These are phyloP conservation scores for Tetropium fuscum DNA, from an alignment of 2,888 invertebrate genomes.

Conservation along the genomic window DNA sequence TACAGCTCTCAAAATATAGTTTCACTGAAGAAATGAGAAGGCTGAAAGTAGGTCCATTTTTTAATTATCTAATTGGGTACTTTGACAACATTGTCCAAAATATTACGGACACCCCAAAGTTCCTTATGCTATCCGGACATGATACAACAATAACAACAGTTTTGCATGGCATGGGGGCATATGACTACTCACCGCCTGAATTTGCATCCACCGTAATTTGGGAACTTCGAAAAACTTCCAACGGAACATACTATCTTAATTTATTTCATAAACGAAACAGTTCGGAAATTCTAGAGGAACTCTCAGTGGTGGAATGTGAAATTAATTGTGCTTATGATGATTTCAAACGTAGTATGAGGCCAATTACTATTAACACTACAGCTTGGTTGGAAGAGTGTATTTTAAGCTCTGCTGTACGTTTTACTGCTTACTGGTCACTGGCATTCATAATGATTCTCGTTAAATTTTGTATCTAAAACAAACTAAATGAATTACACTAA, in stretches of 20 bases:
- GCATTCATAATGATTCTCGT: neutral
- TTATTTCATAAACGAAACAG: slow-evolving; percentile 29
- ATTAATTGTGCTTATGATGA: slow-evolving; percentile 72
- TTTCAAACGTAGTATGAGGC: slow-evolving; percentile 70
- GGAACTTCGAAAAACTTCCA: slow-evolving; percentile 23
- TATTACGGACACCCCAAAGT: slow-evolving; percentile 61
- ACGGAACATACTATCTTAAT: slow-evolving; percentile 23
- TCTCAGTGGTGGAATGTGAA: slow-evolving; percentile 76
- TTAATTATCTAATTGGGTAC: slow-evolving; percentile 74
- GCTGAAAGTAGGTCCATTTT: slow-evolving; percentile 70
- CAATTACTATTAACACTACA: slow-evolving; percentile 68
- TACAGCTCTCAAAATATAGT: neutral
- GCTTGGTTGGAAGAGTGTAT: slow-evolving; percentile 79
- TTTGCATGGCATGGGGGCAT: slow-evolving; percentile 76
- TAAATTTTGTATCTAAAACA: too few relatives aligned
- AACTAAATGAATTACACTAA: too few relatives aligned
- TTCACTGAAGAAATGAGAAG: slow-evolving; percentile 65
- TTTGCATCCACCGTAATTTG: slow-evolving; percentile 31
- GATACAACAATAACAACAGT: slow-evolving; percentile 80
- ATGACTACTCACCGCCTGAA: slow-evolving; percentile 59
- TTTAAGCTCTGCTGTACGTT: neutral
- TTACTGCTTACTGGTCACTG: neutral
- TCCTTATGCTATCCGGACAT: slow-evolving; percentile 81
- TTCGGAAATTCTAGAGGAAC: slow-evolving; percentile 66
- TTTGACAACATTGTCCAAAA: slow-evolving; percentile 63